Conservation (phyloP, 2,113 vertebrate genomes). For the western clawed frog (Xenopus tropicalis) region DNA sequence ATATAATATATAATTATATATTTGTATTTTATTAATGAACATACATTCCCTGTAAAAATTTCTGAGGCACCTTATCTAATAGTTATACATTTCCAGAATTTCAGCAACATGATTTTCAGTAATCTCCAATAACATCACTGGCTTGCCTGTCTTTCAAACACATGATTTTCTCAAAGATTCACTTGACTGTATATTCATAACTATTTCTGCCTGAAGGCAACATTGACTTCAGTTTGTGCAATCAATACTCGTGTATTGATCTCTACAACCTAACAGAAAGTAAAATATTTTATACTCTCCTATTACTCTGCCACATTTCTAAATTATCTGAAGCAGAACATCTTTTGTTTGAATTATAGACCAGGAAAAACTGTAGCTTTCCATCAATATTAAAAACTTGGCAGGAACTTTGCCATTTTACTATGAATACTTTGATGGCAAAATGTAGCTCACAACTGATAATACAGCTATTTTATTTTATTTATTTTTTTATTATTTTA, state of each 20-base stretch:
- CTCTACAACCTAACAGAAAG: conserved; percentile 16
- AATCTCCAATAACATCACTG: too few species aligned
- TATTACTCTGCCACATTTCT: conserved; percentile 14
- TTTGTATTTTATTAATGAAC: too few species aligned
- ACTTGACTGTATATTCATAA: not conserved
- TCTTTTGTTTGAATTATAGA: conserved; percentile 17
- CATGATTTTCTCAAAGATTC: conserved; percentile 3
- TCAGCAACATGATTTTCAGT: too few species aligned
- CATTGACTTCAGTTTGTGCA: not conserved
- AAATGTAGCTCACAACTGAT: not conserved
- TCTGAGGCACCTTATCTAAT: too few species aligned
- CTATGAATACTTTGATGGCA: not conserved
- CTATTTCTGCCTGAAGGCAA: not conserved
- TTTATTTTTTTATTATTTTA: too few species aligned
- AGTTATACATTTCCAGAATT: too few species aligned
- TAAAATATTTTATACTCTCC: conserved; percentile 12
- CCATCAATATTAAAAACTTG: conserved; percentile 3
- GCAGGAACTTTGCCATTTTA: not conserved
- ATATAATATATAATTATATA: too few species aligned
- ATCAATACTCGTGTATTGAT: conserved; percentile 25
- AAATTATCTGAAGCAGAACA: conserved; percentile 14
- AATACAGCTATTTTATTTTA: too few species aligned
- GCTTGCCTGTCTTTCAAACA: not conserved
- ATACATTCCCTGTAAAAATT: too few species aligned
- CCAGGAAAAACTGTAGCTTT: not conserved